phyloP scores from a whole-genome alignment of 2,113 vertebrate genomes.

The Oncorhynchus masou region DNA sequence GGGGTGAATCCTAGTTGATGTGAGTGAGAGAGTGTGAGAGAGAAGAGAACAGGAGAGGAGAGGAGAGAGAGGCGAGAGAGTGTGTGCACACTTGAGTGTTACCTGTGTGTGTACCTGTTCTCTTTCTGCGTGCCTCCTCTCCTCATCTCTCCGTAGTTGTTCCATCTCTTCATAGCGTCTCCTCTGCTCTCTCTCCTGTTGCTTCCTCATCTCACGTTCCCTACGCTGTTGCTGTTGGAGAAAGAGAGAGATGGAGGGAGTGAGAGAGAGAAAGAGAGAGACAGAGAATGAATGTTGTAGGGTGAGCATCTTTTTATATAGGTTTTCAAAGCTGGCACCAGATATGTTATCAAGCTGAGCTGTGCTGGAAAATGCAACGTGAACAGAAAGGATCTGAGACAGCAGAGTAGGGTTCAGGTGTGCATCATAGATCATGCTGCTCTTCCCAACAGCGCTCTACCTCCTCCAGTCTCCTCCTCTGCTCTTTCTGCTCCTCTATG shows the following conservation, averaged over 20 bases:
- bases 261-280: background rate
- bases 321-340: too few species aligned
- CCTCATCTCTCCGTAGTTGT: constrained; percentile 91
- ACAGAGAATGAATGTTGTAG: background rate
- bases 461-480: constrained; percentile 93
- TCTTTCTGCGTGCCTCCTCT: constrained; percentile 89
- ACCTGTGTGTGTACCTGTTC: constrained; percentile 81
- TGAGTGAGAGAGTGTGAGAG: background rate
- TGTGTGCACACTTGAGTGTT: background rate
- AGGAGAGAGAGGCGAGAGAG: background rate
- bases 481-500: constrained; percentile 98
- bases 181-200: constrained; percentile 96
- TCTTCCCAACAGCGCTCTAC: constrained; percentile 59
- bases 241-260: background rate
- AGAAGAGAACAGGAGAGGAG: too few species aligned
- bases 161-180: constrained; percentile 91
- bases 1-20: background rate
- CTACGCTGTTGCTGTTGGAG: constrained; percentile 86
- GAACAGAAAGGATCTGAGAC: too few species aligned
- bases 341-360: too few species aligned
- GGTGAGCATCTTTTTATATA: too few species aligned
- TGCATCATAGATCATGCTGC: too few species aligned
- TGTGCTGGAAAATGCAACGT: too few species aligned
- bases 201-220: constrained; percentile 93
- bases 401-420: too few species aligned